phyloP scores from a whole-genome alignment of 2,113 vertebrate species.

The Falco punctatus region DNA sequence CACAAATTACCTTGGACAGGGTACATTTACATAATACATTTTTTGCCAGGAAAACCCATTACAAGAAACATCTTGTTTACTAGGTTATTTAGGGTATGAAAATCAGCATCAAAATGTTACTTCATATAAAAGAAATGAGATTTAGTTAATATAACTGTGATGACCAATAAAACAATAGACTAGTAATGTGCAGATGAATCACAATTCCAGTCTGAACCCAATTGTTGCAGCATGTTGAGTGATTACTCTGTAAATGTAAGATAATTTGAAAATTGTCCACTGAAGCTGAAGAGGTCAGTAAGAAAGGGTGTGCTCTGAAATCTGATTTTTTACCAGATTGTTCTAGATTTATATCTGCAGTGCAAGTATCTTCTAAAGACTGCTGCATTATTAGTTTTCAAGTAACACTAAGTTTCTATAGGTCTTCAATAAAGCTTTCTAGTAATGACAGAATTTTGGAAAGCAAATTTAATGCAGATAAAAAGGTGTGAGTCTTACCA shows the following conservation, averaged over 20 bases:
- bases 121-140: slow-evolving; percentile 41
- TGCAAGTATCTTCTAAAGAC: background rate
- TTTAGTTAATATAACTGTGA: slow-evolving; percentile 18
- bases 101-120: slow-evolving; percentile 39
- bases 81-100: slow-evolving; percentile 7
- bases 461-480: background rate
- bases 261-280: background rate
- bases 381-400: background rate
- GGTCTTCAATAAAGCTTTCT: background rate
- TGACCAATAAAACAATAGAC: slow-evolving; percentile 15
- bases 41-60: slow-evolving; percentile 49
- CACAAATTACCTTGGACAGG: slow-evolving; percentile 40
- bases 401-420: background rate
- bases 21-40: slow-evolving; percentile 56
- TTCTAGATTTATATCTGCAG: background rate
- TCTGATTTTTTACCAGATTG: background rate
- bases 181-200: background rate
- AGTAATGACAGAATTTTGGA: background rate
- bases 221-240: background rate
- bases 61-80: slow-evolving; percentile 59
- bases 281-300: background rate
- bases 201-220: slow-evolving; percentile 11
- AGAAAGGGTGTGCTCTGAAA: background rate
- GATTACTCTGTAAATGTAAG: background rate
- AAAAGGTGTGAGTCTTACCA: background rate